Conservation (phyloP, 2,797 vertebrate species). For the Tamandua tetradactyla region DNA sequence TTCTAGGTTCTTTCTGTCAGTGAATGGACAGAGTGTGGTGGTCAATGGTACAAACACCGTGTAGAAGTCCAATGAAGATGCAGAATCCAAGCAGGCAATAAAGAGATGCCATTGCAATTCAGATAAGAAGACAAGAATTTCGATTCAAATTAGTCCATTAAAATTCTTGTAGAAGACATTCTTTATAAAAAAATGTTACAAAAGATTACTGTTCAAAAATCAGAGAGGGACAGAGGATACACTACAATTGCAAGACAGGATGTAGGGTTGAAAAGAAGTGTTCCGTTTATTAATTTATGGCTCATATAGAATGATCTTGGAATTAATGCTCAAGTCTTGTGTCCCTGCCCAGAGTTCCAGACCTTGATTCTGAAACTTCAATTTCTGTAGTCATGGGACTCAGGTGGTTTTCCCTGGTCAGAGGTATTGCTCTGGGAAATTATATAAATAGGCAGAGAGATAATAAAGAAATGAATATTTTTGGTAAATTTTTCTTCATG, state of each 20-base stretch:
- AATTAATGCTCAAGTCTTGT: background rate
- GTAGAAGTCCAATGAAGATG: background rate
- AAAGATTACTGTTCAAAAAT: background rate
- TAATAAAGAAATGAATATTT: background rate
- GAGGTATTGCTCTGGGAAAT: background rate
- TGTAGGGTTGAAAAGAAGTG: background rate
- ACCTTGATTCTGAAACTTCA: constrained; percentile 29
- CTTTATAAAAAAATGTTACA: background rate
- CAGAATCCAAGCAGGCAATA: background rate
- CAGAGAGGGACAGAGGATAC: background rate
- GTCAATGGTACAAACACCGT: background rate
- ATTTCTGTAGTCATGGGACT: background rate
- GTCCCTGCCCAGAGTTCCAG: background rate
- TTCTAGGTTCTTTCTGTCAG: constrained; percentile 5
- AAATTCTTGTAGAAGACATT: background rate
- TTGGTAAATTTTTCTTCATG: background rate
- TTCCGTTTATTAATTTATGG: background rate
- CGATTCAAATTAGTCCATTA: background rate
- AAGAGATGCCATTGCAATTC: background rate
- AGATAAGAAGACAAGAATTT: constrained; percentile 2
- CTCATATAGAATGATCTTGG: background rate
- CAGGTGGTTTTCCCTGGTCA: background rate
- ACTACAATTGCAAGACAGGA: background rate
- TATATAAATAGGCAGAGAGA: background rate
- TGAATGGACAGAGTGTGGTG: background rate